These are phyloP conservation scores for Eupithecia subfuscata DNA, from an alignment of 2,888 invertebrate genomes.

Conservation along the genomic window DNA sequence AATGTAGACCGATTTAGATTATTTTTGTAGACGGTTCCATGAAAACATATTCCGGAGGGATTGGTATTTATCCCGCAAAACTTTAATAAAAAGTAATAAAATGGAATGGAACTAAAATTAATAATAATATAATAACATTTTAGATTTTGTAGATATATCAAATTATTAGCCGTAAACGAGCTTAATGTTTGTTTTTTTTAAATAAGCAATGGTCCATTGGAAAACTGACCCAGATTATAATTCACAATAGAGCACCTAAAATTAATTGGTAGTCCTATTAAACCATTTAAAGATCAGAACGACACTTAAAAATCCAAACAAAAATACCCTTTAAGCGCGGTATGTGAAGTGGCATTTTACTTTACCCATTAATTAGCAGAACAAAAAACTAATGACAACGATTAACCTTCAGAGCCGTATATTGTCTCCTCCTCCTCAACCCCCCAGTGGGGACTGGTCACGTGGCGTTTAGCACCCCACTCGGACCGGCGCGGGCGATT, in stretches of 20 bases:
- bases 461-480: conserved; percentile 4
- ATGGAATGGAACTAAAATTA: too few relatives aligned
- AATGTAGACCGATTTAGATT: too few relatives aligned
- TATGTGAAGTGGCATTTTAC: conserved; percentile 4
- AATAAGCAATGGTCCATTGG: neutral
- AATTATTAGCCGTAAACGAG: too few relatives aligned
- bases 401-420: conserved; percentile 35
- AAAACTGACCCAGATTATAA: neutral
- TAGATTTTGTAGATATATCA: too few relatives aligned
- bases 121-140: too few relatives aligned
- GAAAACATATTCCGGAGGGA: too few relatives aligned
- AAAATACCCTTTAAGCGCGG: neutral
- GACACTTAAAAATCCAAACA: neutral
- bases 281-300: neutral
- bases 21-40: too few relatives aligned
- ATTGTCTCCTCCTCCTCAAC: conserved; percentile 10
- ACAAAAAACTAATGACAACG: conserved; percentile 35
- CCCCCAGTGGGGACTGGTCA: neutral
- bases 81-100: too few relatives aligned
- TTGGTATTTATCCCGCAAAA: too few relatives aligned
- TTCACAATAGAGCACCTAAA: neutral
- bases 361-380: conserved; percentile 26
- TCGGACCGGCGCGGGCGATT: neutral
- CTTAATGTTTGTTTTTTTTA: too few relatives aligned
- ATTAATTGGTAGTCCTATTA: neutral